Base-by-base conservation (phyloP, 2,797 vertebrate genomes). In the Phoeniculus purpureus region DNA sequence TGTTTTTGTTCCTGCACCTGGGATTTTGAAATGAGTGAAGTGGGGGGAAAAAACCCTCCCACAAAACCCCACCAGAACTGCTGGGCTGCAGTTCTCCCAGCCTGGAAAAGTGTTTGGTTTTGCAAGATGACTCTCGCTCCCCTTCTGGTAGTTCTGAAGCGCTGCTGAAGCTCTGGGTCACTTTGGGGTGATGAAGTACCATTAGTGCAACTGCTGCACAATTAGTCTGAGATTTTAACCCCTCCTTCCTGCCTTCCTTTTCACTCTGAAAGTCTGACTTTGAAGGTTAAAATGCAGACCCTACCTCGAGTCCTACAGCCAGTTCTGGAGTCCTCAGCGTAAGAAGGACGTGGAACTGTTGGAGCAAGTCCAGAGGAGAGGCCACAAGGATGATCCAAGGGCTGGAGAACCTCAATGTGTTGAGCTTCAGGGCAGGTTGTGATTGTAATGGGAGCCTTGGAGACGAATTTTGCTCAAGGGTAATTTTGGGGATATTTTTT, bases 1-100 rank as follows among this genome's bases (percentile, higher is more conserved):
- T 91, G 77, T 29, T 89, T 89, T 81, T 81, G 31, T 56, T 94
- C 6, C 60, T 65, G 64, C 91, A 96, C 85, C 87, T 94, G 85
- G 67, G 72, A 85, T 80, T 94, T 79, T 67, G 55, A 87, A 86
- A 51, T 61, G 7, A 74, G 16, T 70, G 86, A 50, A 76, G 58
- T 15, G 29, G 50, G 18, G 13, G 18, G 23, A n/a, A 51, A 25
- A 14, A 25, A 67, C 21, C 43, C 43, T 15, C 43, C 43, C 43
- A 60, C 78, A 23, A 19, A 48, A 21, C 20, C 48, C 15, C 2
- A 1, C 13, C 43, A 43, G 43, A 43, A 43, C 43, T 43, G 43
- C 20, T 45, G 61, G 17, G 11, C 10, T 72, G 59, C 45, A 56
- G 15, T 87, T 87, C 16, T 82, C 31, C 29, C 26, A 34, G 5